Conservation (phyloP, 1,140 invertebrate species). For the Melitaea cinxia region DNA sequence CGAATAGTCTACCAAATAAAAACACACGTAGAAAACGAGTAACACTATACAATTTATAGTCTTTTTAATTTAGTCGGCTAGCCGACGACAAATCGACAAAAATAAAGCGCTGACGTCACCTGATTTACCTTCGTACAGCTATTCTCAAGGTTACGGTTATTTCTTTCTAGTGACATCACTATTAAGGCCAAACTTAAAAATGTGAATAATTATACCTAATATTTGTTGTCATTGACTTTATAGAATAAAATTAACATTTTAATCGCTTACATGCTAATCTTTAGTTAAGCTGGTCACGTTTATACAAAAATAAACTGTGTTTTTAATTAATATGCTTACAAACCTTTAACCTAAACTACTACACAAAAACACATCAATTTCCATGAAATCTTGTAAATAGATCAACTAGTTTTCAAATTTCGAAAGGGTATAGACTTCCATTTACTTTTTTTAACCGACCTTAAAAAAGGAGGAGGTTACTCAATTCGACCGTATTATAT, state of each 20-base stretch:
- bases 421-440: too few species aligned
- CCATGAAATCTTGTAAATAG: too few species aligned
- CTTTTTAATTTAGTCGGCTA: slow-evolving; percentile 39
- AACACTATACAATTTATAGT: neutral
- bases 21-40: slow-evolving; percentile 8
- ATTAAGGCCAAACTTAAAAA: slow-evolving; percentile 27
- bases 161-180: slow-evolving; percentile 62
- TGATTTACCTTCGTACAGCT: slow-evolving; percentile 44
- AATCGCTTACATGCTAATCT: too few species aligned
- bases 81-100: slow-evolving; percentile 58
- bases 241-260: neutral
- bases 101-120: slow-evolving; percentile 64
- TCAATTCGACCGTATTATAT: too few species aligned
- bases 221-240: neutral
- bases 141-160: slow-evolving; percentile 60
- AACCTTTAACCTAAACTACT: too few species aligned
- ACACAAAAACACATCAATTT: too few species aligned
- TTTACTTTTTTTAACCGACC: too few species aligned
- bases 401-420: too few species aligned
- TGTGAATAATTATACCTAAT: slow-evolving; percentile 11
- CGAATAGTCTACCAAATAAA: slow-evolving; percentile 28
- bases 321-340: too few species aligned
- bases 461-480: too few species aligned
- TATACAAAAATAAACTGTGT: too few species aligned
- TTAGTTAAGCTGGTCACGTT: too few species aligned